Base-by-base conservation (phyloP, 2,797 vertebrate species). In the Smutsia temminckii region DNA sequence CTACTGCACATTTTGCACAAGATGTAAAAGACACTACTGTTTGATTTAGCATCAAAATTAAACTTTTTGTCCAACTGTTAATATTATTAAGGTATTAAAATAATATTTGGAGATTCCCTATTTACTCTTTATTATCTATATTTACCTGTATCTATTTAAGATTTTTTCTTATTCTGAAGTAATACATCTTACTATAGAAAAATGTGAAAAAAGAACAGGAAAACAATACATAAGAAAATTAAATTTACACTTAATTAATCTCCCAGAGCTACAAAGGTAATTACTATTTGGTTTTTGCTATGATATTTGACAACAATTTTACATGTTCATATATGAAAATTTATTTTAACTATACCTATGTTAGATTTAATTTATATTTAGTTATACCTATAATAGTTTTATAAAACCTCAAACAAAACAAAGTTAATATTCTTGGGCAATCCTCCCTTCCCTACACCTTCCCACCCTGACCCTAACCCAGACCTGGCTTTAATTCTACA, bases 21-120 rank as follows among this genome's bases (percentile, higher is more conserved):
- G 46, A 55, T 61, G 5, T 23, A 72, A 83, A 34, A 92, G 40
- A 14, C 17, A 68, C 3, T 51, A 49, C 8, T 93, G 27, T 63
- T 81, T 23, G 20, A 63, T 89, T 90, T 55, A 78, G 23, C 74
- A 32, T 59, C n/a, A 80, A 95, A 96, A 79, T 94, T 46, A 53
- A 11, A n/a, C n/a, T 64, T 93, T 92, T 80, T 92, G 53, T n/a
- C 3, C 20, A 85, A 66, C 0, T 89, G 59, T 74, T 83, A 72
- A 77, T 72, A 72, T 51, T 93, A 59, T 46, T 63, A 53, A 78
- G 69, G 10, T 55, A 32, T 85, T 32, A 57, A 90, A 89, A 93
- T 63, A 63, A 51, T 68, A 49, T 59, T 75, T 85, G 2, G 7
- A 77, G 61, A 94, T 69, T 21, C 3, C 23, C 61, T 63, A 0